Evolutionary conservation across 2,797 vertebrate genomes (phyloP), one percentile per base, ranked within the genome.

Genomic region (Setipinna tenuifilis): DNA sequence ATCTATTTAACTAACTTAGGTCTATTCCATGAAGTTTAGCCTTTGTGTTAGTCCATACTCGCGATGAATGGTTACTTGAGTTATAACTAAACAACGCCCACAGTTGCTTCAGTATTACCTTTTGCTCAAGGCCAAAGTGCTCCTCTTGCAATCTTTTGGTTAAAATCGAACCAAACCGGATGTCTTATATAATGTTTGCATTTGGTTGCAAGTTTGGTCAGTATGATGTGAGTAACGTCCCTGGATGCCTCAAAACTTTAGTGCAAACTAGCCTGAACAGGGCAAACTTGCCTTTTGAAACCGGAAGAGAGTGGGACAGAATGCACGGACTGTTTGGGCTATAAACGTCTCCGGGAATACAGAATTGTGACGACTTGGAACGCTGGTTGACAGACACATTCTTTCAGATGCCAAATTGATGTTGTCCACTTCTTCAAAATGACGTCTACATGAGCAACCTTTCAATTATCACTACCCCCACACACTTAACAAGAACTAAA

Each of bases 311-410:
- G 65, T 71, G 17, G 71, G 16, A 10, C 50, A 54, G 14, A 71
- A 71, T 78, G 35, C 71, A 78, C 71, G 16, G 62, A 65, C 28
- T 78, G 31, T 78, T 44, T 78, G 17, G 71, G 7, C 16, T 31
- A 78, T 7, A 54, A 3, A 14, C 7, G 50, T 14, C 50, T 54
- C 7, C 2, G 3, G 50, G 7, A 54, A 54, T 44, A 44, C 25
- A 31, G 65, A 71, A 44, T 78, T 78, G 71, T 78, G 71, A 78
- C 71, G 35, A 78, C 31, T 17, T 41, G 41, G 71, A 78, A 78
- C 31, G 6, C 31, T 44, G 35, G 7, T 19, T 44, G 31, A 31
- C 16, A 44, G 25, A 14, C 12, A 78, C 35, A 78, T 78, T 78
- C 31, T 17, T 61, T 61, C 58, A n/a, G 58, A 61, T 61, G 17